Conservation (phyloP, 1,140 invertebrate genomes). For the Anagrus nilaparvatae region DNA sequence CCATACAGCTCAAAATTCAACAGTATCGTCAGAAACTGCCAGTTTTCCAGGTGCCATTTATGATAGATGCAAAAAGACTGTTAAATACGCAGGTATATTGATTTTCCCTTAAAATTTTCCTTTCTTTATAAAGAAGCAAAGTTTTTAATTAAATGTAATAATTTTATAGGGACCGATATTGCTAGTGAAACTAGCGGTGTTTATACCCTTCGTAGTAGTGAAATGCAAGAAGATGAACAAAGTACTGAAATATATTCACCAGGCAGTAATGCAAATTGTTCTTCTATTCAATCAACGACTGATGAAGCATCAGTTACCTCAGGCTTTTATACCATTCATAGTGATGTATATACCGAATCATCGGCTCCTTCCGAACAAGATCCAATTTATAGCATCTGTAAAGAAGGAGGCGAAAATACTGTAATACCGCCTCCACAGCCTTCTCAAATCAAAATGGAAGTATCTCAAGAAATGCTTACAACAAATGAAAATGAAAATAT, state of each 20-base stretch:
- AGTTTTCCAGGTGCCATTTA: conserved; percentile 42
- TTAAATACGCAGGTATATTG: conserved; percentile 31
- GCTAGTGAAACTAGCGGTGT: conserved; percentile 66
- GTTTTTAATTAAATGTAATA: conserved; percentile 7
- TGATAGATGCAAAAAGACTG: conserved; percentile 36
- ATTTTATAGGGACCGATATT: conserved; percentile 30
- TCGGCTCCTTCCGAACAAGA: conserved; percentile 28
- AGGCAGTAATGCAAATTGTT: conserved; percentile 29
- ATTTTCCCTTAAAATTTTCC: background rate
- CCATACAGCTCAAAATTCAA: conserved; percentile 72
- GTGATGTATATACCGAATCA: conserved; percentile 33
- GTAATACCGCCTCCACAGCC: too few species aligned
- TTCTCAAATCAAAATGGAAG: too few species aligned
- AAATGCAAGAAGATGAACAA: conserved; percentile 42
- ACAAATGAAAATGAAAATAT: too few species aligned
- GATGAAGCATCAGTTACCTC: conserved; percentile 40
- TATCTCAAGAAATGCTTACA: too few species aligned
- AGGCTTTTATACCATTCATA: conserved; percentile 41
- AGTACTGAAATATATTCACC: conserved; percentile 32
- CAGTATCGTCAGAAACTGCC: conserved; percentile 41
- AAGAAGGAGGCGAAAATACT: too few species aligned
- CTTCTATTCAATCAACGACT: conserved; percentile 36
- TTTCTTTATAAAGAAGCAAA: conserved; percentile 5
- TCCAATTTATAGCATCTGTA: conserved; percentile 36
- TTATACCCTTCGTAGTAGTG: conserved; percentile 64